phyloP scores from a whole-genome alignment of 2,888 invertebrate genomes.

The Stratiomys singularior region DNA sequence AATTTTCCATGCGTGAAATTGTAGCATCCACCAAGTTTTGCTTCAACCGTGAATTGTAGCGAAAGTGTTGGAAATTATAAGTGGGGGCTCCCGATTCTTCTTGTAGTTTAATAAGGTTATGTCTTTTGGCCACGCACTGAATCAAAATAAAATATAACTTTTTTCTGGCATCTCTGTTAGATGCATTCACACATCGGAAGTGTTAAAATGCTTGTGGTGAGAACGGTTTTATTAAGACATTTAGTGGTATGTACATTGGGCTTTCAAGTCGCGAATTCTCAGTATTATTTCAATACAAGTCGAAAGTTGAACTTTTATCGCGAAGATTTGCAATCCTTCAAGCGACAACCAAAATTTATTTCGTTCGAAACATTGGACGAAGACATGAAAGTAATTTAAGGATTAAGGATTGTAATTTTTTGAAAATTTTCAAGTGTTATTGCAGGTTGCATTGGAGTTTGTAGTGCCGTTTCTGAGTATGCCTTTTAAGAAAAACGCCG shows the following conservation, averaged over 20 bases:
- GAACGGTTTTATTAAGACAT: background rate
- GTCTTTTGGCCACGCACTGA: too few relatives aligned
- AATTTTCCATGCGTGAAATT: too few relatives aligned
- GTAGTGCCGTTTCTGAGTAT: slow-evolving; percentile 71
- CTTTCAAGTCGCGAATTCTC: background rate
- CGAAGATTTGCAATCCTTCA: slow-evolving; percentile 1
- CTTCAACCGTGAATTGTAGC: too few relatives aligned
- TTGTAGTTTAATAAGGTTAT: too few relatives aligned
- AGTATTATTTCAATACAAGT: slow-evolving; percentile 28
- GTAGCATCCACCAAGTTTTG: too few relatives aligned
- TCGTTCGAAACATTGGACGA: slow-evolving; percentile 47
- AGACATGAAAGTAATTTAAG: slow-evolving; percentile 43
- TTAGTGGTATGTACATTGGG: background rate
- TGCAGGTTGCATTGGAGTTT: slow-evolving; percentile 71
- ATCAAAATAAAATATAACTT: background rate
- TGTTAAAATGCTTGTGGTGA: background rate
- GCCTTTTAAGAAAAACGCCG: slow-evolving; percentile 66
- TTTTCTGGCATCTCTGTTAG: background rate
- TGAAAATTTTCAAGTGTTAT: too few relatives aligned
- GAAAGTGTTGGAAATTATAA: too few relatives aligned
- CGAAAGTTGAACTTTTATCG: background rate
- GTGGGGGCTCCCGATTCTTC: too few relatives aligned
- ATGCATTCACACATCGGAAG: background rate
- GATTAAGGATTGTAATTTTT: too few relatives aligned
- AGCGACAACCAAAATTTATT: slow-evolving; percentile 40